Evolutionary conservation across 2,888 invertebrate genomes (phyloP), one percentile per base, ranked within the genome.

Genomic region (Megamerina dolium): DNA sequence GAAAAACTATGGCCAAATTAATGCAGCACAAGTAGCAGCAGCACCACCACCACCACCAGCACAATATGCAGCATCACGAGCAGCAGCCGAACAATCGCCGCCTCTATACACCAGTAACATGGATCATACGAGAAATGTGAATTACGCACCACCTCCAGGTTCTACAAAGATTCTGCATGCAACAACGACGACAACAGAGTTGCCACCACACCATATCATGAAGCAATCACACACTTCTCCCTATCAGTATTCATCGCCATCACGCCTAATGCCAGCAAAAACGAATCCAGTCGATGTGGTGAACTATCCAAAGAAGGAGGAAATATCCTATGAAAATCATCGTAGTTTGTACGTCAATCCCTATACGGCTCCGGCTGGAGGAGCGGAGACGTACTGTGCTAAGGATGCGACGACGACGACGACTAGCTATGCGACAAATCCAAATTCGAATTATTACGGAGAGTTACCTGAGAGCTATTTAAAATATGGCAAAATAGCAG

Each of bases 271-370:
- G 10, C 20, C 23, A 14, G 30, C 23, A 33, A 37, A 31, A 32
- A 18, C 18, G 2, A 35, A 20, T 9, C 16, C 30, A 31, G 44
- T 46, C 13, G 45, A 48, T 36, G 23, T 48, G 20, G 37, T 51
- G 21, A 48, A 37, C 10, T 57, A 52, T 37, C 45, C 45, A n/a
- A 57, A 60, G 29, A 38, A 38, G 19, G 38, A 38, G 13, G 31
- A 31, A 21, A 46, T 49, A 36, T 33, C 43, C 3, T 49, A 47
- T 43, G 47, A 51, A 37, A 42, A n/a, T 47, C 26, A 30, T 27
- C 35, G 56, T 29, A 55, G 57, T 20, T 50, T 66, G 4, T 65
- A 64, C 46, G 53, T 59, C 32, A 64, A 65, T 53, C 64, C 66
- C 2, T 65, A 63, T 37, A 62, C 56, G 46, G 48, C 57, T 20